phyloP scores from a whole-genome alignment of 2,888 invertebrate genomes.

The Stenodera caucasica region DNA sequence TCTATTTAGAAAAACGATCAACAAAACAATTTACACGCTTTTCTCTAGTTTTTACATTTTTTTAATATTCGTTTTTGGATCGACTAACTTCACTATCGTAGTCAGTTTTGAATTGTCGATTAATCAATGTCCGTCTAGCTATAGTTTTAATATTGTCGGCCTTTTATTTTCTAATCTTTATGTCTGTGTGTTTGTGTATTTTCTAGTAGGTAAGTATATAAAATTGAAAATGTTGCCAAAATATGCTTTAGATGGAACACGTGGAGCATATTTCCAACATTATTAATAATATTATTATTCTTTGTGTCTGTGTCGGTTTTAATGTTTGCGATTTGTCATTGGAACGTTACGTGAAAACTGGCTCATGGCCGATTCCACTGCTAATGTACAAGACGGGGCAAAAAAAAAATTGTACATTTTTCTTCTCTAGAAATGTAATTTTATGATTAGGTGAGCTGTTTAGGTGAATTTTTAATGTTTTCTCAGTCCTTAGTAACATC shows the following conservation, averaged over 20 bases:
- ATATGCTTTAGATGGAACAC: not conserved
- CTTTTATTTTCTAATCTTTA: not conserved
- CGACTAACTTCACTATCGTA: not conserved
- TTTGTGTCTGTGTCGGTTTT: not conserved
- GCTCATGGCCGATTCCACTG: not conserved
- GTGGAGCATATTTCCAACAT: not conserved
- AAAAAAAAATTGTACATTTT: not conserved
- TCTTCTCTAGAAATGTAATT: not conserved
- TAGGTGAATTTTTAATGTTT: too few relatives aligned
- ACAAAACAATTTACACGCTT: not conserved
- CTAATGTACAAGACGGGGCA: not conserved
- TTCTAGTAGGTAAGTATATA: not conserved
- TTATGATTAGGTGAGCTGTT: not conserved
- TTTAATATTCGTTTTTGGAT: not conserved
- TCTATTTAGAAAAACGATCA: not conserved
- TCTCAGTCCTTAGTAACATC: too few relatives aligned
- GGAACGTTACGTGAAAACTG: not conserved
- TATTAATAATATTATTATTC: not conserved
- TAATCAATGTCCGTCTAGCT: not conserved
- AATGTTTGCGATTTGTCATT: not conserved
- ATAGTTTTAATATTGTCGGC: not conserved
- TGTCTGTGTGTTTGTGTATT: not conserved
- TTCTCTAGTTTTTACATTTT: not conserved
- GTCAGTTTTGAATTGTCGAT: not conserved
- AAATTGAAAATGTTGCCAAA: constrained; percentile 6